These are phyloP conservation scores for Ophioninae sp. DNA, from an alignment of 2,888 invertebrate genomes.

Conservation along the genomic window DNA sequence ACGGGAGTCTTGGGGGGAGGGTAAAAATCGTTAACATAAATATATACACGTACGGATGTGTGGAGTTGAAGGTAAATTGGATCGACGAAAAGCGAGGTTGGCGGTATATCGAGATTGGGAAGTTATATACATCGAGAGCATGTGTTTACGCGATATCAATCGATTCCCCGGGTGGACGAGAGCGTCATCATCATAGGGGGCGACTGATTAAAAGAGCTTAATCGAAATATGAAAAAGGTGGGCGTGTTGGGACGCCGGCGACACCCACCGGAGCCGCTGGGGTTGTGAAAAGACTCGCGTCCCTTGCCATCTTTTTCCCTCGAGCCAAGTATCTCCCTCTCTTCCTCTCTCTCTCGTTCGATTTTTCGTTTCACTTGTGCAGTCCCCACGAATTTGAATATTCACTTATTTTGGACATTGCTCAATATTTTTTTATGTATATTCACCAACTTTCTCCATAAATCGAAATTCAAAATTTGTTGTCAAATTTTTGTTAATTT, in stretches of 20 bases:
- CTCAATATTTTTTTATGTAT: too few species aligned
- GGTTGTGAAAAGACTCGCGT: slow-evolving; percentile 39
- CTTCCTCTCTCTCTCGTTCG: slow-evolving; percentile 17
- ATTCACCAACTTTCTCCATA: too few species aligned
- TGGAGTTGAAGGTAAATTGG: slow-evolving; percentile 13
- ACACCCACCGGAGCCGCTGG: slow-evolving; percentile 66
- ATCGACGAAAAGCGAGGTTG: slow-evolving; percentile 4
- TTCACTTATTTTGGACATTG: not conserved
- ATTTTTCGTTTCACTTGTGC: not conserved
- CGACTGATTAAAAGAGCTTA: slow-evolving; percentile 72
- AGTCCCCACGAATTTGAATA: not conserved
- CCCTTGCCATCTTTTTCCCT: slow-evolving; percentile 5
- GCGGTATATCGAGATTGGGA: slow-evolving; percentile 5
- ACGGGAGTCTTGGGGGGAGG: not conserved
- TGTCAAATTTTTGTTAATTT: too few species aligned
- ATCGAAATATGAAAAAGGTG: slow-evolving; percentile 78
- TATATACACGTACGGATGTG: not conserved
- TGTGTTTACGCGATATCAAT: slow-evolving; percentile 43
- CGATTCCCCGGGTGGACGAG: slow-evolving; percentile 24
- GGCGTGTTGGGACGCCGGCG: slow-evolving; percentile 72
- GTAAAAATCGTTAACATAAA: not conserved
- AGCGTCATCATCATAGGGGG: slow-evolving; percentile 34
- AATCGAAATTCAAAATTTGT: too few species aligned
- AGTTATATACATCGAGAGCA: slow-evolving; percentile 4
- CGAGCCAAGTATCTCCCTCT: not conserved